These are phyloP conservation scores for Lycocerus yunnanus DNA, from an alignment of 2,888 invertebrate species.

Conservation along the genomic window DNA sequence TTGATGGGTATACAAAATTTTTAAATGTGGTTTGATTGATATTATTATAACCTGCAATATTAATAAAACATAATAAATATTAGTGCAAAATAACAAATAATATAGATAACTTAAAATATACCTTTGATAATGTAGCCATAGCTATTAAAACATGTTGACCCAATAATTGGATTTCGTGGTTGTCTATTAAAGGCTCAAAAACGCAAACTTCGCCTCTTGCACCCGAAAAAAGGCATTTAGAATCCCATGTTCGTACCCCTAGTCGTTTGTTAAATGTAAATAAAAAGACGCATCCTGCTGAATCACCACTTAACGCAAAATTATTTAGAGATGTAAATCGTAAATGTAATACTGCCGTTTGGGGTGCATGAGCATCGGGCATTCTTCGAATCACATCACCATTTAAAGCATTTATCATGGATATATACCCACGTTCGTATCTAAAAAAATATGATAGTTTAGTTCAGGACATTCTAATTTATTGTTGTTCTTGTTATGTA, in stretches of 20 bases:
- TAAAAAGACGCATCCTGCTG: conserved; percentile 92
- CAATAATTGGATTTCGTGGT: conserved; percentile 64
- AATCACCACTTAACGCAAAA: conserved; percentile 80
- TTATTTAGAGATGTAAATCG: conserved; percentile 57
- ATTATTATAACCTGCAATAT: conserved; percentile 71
- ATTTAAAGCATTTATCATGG: conserved; percentile 85
- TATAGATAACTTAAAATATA: conserved; percentile 49
- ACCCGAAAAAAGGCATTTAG: conserved; percentile 95
- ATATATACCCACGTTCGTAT: conserved; percentile 79
- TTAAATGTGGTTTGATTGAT: conserved; percentile 75
- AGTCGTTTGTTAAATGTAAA: conserved; percentile 86
- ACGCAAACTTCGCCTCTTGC: conserved; percentile 92
- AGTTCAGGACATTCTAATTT: neutral
- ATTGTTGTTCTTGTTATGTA: no score
- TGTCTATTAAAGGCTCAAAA: conserved; percentile 67
- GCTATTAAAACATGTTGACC: conserved; percentile 82
- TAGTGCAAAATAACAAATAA: no score
- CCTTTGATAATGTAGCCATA: conserved; percentile 91
- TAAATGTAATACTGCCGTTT: conserved; percentile 78
- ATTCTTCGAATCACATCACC: conserved; percentile 78
- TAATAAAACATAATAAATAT: neutral
- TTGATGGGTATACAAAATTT: conserved; percentile 77
- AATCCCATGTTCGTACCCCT: conserved; percentile 86
- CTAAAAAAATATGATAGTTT: conserved; percentile 46
- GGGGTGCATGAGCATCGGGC: conserved; percentile 82